Percentiles rank a stretch among this genome's conserved stretches.
These are phyloP conservation scores for Cavia aperea DNA, from an alignment of 2,113 vertebrate genomes.

Conservation along the genomic window DNA sequence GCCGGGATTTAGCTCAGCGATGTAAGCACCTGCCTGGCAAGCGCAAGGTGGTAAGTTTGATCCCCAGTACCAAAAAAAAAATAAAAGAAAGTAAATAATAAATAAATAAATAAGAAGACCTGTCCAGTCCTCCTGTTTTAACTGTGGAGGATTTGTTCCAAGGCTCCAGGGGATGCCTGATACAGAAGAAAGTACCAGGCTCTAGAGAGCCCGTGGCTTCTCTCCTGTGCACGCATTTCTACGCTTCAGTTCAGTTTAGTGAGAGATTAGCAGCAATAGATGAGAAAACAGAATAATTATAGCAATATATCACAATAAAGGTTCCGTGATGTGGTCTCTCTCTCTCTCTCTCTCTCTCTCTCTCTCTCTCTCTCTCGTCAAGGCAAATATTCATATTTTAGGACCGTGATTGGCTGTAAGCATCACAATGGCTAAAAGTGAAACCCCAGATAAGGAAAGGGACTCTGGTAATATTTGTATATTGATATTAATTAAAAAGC, in stretches of 20 bases:
- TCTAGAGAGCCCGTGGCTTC: not conserved
- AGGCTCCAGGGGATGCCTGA: not conserved
- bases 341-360: not conserved
- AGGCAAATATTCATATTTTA: not conserved
- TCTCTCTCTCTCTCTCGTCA: not conserved
- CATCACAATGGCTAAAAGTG: too few species aligned
- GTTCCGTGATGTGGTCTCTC: not conserved
- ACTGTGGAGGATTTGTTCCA: too few species aligned
- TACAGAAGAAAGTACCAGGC: fast-evolving
- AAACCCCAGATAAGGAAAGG: not conserved
- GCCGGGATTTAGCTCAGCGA: too few species aligned
- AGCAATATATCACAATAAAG: not conserved
- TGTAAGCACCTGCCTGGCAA: too few species aligned
- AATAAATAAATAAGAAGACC: not conserved
- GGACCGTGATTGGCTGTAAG: too few species aligned
- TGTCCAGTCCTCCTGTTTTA: too few species aligned
- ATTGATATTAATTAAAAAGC: not conserved
- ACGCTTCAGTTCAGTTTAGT: not conserved
- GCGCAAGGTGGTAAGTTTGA: too few species aligned
- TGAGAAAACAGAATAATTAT: not conserved
- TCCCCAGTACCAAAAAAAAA: too few species aligned
- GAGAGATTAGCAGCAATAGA: not conserved
- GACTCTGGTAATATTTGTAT: not conserved
- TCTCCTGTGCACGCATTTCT: not conserved
- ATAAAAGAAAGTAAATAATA: not conserved